Evolutionary conservation across 1,140 invertebrate genomes (phyloP).

Genomic region (Protaetia brevitarsis): DNA sequence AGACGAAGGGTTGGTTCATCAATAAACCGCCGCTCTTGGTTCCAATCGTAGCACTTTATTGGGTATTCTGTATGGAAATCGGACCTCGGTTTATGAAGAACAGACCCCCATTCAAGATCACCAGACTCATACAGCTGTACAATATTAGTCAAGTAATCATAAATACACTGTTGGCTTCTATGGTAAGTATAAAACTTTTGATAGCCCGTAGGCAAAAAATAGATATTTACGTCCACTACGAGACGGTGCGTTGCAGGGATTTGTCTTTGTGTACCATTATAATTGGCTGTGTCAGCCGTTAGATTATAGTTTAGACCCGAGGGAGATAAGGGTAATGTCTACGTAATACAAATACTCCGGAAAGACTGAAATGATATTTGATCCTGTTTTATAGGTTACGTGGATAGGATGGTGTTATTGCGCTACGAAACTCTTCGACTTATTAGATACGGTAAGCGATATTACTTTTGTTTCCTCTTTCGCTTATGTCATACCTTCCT

Average conservation of each 20-base stretch:
- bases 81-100: constrained; percentile 84
- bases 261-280: constrained; percentile 70
- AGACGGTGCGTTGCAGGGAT: no score
- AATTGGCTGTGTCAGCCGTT: constrained; percentile 81
- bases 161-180: not conserved
- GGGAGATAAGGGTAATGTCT: constrained; percentile 67
- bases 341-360: not conserved
- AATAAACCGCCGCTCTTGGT: constrained; percentile 73
- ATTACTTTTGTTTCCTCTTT: not conserved
- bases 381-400: not conserved
- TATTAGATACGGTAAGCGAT: constrained; percentile 1
- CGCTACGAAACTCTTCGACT: not conserved
- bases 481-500: not conserved
- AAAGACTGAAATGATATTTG: not conserved
- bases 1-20: constrained; percentile 82
- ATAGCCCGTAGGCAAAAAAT: no score
- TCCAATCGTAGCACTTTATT: constrained; percentile 67
- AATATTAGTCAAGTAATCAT: constrained; percentile 71
- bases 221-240: no score
- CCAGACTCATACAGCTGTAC: constrained; percentile 74
- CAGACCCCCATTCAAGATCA: constrained; percentile 77
- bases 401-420: constrained; percentile 39
- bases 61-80: constrained; percentile 69
- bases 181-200: not conserved
- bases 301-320: constrained; percentile 70